Evolutionary conservation across 2,888 invertebrate species (phyloP).

Genomic region (Coronaproctus castanopsis): DNA sequence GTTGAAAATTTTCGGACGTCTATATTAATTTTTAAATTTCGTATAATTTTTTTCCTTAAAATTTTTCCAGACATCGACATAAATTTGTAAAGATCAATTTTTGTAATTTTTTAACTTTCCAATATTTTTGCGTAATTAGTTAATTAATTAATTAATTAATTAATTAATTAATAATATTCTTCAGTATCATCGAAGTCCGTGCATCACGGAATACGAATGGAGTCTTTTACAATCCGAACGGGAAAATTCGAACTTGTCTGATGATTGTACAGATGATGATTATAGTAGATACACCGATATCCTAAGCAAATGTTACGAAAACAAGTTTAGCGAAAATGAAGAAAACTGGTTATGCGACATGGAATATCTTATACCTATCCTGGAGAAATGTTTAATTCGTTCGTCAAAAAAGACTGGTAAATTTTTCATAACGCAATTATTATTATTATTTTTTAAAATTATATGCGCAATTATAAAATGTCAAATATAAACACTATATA

Average conservation of each 20-base stretch:
- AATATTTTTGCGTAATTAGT: no score
- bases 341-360: neutral
- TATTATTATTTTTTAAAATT: no score
- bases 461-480: no score
- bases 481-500: no score
- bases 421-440: no score
- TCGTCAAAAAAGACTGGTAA: neutral
- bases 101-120: constrained; percentile 3
- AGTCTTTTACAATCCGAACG: constrained; percentile 1
- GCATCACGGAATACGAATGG: constrained; percentile 13
- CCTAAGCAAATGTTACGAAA: neutral
- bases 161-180: no score
- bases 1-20: neutral
- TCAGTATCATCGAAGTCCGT: constrained; percentile 7
- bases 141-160: no score
- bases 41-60: neutral
- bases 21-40: neutral
- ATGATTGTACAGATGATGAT: neutral
- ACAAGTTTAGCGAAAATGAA: neutral
- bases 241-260: no score
- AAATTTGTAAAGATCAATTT: neutral
- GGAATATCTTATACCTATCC: neutral
- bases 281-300: neutral
- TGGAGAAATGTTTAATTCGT: neutral
- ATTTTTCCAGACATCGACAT: neutral